Evolutionary conservation across 2,888 invertebrate species (phyloP).

Genomic region (Metopia argyrocephala): DNA sequence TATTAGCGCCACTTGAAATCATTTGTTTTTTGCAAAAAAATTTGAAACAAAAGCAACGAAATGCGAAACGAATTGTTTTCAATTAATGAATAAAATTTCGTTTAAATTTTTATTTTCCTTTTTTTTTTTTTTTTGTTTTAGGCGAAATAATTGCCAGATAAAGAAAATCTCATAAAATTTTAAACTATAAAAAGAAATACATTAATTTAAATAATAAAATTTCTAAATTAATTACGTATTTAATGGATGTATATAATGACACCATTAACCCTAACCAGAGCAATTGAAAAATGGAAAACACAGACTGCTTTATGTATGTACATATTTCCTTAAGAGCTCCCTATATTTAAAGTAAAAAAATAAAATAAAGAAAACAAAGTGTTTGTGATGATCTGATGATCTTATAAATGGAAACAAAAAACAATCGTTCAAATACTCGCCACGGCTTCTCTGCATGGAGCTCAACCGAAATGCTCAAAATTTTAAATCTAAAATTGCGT

Average conservation of each 20-base stretch:
- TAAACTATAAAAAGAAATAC: background rate
- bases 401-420: too few species aligned
- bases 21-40: constrained; percentile 20
- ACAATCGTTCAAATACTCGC: too few species aligned
- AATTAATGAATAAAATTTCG: background rate
- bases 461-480: too few species aligned
- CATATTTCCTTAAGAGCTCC: too few species aligned
- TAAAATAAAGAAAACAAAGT: too few species aligned
- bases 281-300: background rate
- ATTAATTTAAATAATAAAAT: background rate
- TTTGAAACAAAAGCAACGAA: background rate
- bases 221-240: too few species aligned
- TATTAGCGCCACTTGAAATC: constrained; percentile 47
- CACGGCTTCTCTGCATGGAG: too few species aligned
- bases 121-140: background rate
- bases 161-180: constrained; percentile 14
- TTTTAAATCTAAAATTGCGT: too few species aligned
- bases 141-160: constrained; percentile 10
- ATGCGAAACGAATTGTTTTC: constrained; percentile 4
- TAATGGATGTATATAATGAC: background rate
- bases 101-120: constrained; percentile 6
- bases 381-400: too few species aligned
- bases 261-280: background rate
- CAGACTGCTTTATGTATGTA: too few species aligned
- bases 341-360: too few species aligned